Base-by-base conservation (phyloP, 1,140 invertebrate genomes). In the Drosophila insularis region DNA sequence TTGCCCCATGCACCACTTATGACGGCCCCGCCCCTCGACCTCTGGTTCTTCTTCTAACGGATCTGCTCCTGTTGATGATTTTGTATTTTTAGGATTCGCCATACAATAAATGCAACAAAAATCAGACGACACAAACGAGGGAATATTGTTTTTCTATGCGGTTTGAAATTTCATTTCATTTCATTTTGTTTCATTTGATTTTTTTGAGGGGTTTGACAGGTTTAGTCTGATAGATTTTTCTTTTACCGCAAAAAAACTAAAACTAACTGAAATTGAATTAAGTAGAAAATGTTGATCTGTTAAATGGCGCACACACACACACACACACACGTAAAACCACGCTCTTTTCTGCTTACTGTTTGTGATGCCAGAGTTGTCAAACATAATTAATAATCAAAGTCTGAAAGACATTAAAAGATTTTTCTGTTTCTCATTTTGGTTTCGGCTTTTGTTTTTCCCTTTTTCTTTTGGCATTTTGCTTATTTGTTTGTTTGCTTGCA, bases 71-170 rank as follows among this genome's bases (percentile, higher is more conserved):
- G 78, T 74, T 80, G 78, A 86, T 85, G 81, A 84, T 84, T 84
- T 66, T 74, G 58, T 74, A 81, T 81, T 81, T 81, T 81, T 81
- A 69, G 73, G 73, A 67, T 69, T 65, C 68, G 58, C 10, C 14
- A 61, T 40, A 46, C 35, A 11, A 13, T 13, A 37, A 37, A 10
- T 11, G 11, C 35, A 59, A 37, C 27, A 14, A 7, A 31, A 11
- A 39, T 10, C 27, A 10, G 39, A 68, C 27, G 19, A 23, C 21
- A 61, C 50, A 50, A 75, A 59, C 14, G 54, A 43, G 46, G 67
- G 81, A 79, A 87, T 89, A 79, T 87, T 80, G 77, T 84, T 84
- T 87, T 79, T 81, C 43, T 50, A 50, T 58, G 78, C 53, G 73
- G 77, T 72, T 79, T 67, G 50, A 40, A 84, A 77, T 78, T 80